Base-by-base conservation (phyloP, 2,113 vertebrate species). In the Heloderma charlesbogerti region DNA sequence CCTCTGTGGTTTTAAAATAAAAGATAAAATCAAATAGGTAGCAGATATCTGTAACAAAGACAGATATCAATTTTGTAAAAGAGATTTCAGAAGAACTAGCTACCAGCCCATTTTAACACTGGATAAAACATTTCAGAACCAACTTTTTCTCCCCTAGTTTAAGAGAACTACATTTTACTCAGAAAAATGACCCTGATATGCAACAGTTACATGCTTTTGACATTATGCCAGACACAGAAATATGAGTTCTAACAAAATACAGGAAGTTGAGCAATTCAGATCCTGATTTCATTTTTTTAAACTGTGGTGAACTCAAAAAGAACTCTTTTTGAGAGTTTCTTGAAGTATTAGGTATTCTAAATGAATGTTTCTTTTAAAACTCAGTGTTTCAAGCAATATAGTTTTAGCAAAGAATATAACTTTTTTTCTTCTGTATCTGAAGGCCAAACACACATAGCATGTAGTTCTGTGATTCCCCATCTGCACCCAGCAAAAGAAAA, bases 201-300 rank as follows among this genome's bases (percentile, higher is more conserved):
- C 15, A 37, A 85, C 85, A 86, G 48, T 77, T 45, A 88, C n/a
- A 83, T 71, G 34, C 25, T 74, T 78, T n/a, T 20, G 6, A 77
- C 87, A 92, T 3, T 60, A 9, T 51, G 63, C 91, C 31, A 85
- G 51, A 10, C 67, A 90, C 74, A 84, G 20, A 69, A 45, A 27
- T 3, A 57, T 75, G 72, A 25, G 3, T 29, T 89, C 0, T 93
- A 87, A 8, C 22, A 90, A 45, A 92, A 34, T 12, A 91, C 45
- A 93, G 92, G 92, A 95, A 95, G 89, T 87, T 87, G 40, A 71
- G 34, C 84, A 89, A 92, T 63, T 69, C 10, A 94, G n/a, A 92
- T 94, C 48, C 82, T 93, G 80, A 88, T 94, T 93, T 92, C 88
- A 71, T 83, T 71, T 66, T 34, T 77, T 69, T 67, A n/a, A n/a